These are phyloP conservation scores for Autographa pulchrina DNA, from an alignment of 2,888 invertebrate species.

Conservation along the genomic window DNA sequence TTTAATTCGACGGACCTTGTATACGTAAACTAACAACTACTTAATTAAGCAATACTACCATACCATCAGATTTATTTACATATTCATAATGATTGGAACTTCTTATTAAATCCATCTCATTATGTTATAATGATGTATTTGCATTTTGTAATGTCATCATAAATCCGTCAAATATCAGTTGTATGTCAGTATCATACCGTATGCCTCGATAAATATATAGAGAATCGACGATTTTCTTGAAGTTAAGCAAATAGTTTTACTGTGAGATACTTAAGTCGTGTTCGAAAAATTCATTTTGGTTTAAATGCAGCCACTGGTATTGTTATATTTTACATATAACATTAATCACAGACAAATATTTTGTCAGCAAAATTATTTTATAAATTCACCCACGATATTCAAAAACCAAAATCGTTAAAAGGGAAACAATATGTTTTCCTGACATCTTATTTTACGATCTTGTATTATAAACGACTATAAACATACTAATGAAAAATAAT, in stretches of 20 bases:
- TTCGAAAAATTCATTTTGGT: too few relatives aligned
- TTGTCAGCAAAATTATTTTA: neutral
- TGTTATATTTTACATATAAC: neutral
- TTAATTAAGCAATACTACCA: conserved; percentile 56
- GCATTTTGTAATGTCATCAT: conserved; percentile 12
- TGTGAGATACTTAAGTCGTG: neutral
- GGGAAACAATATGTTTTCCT: conserved; percentile 15
- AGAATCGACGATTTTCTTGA: neutral
- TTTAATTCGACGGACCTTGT: conserved; percentile 48
- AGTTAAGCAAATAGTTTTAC: neutral
- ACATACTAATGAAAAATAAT: conserved; percentile 43
- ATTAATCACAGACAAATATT: neutral
- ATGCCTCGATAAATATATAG: neutral
- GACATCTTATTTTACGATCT: conserved; percentile 39
- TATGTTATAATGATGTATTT: conserved; percentile 22
- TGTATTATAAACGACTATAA: conserved; percentile 27
- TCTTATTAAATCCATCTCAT: conserved; percentile 34
- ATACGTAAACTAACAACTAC: conserved; percentile 32
- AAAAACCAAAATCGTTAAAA: neutral
- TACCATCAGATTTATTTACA: conserved; percentile 47
- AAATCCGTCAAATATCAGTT: conserved; percentile 21
- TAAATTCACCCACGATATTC: neutral
- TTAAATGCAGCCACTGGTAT: neutral
- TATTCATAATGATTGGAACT: conserved; percentile 37
- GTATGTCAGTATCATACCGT: neutral